Percentiles rank a stretch among this genome's conserved stretches.
Conservation (phyloP, 2,113 vertebrate species). For the Scophthalmus maximus region DNA sequence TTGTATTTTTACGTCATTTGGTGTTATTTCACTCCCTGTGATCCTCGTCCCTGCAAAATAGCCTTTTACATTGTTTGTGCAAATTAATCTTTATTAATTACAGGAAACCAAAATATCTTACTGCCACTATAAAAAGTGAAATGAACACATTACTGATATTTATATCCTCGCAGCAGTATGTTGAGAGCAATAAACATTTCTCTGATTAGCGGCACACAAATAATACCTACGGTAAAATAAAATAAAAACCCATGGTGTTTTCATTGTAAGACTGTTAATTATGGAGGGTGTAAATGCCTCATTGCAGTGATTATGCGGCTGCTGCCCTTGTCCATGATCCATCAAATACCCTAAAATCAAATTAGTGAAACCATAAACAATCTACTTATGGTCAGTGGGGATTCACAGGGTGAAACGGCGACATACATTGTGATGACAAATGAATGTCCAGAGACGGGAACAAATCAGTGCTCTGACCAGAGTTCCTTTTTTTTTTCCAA, state of each 20-base stretch:
- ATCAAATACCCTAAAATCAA: conserved; percentile 71
- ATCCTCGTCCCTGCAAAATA: conserved; percentile 29
- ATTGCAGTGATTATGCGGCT: conserved; percentile 58
- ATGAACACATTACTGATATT: conserved; percentile 56
- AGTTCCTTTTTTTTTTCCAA: conserved; percentile 51
- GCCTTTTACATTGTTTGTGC: conserved; percentile 29
- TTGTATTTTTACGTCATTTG: conserved; percentile 20
- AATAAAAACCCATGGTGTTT: conserved; percentile 33
- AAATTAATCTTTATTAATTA: conserved; percentile 65
- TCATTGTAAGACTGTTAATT: conserved; percentile 60
- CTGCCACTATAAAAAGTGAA: conserved; percentile 42
- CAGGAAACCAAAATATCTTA: conserved; percentile 61
- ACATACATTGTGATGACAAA: conserved; percentile 74
- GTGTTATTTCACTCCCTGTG: conserved; percentile 17
- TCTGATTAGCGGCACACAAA: conserved; percentile 54
- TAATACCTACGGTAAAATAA: conserved; percentile 32
- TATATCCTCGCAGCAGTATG: conserved; percentile 38
- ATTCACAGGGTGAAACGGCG: conserved; percentile 58
- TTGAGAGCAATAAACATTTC: conserved; percentile 49
- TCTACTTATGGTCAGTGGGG: conserved; percentile 73
- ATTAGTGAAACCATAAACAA: conserved; percentile 79
- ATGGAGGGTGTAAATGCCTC: conserved; percentile 55
- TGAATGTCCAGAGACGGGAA: conserved; percentile 71
- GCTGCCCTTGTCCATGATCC: conserved; percentile 47
- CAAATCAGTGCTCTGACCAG: conserved; percentile 73